Conservation (phyloP, 2,888 invertebrate species). For the Eristalis tenax region DNA sequence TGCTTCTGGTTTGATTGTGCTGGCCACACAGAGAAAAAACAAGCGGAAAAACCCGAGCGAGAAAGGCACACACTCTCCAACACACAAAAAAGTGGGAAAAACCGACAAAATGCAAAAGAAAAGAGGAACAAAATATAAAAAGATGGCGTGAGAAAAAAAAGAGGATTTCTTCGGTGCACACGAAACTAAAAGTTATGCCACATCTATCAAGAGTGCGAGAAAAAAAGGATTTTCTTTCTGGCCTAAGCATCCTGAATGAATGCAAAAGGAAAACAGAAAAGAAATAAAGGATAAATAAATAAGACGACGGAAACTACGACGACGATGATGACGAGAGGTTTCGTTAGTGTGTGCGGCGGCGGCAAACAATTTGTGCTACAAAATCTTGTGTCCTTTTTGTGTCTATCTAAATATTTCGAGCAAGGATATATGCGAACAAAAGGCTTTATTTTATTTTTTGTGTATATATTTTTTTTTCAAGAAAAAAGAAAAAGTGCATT, state of each 20-base stretch:
- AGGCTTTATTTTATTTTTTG: slow-evolving; percentile 38
- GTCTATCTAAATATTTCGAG: slow-evolving; percentile 64
- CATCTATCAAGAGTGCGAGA: slow-evolving; percentile 60
- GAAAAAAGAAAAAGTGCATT: slow-evolving; percentile 67
- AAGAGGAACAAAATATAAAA: slow-evolving; percentile 16
- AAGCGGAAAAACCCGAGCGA: background rate
- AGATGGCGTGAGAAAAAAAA: slow-evolving; percentile 36
- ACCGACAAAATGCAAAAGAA: slow-evolving; percentile 29
- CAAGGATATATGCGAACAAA: slow-evolving; percentile 66
- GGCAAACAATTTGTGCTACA: slow-evolving; percentile 68
- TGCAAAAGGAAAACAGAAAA: slow-evolving; percentile 12
- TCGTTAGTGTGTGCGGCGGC: slow-evolving; percentile 49
- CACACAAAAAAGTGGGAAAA: slow-evolving; percentile 3
- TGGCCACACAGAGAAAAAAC: slow-evolving; percentile 38
- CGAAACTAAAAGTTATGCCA: slow-evolving; percentile 62
- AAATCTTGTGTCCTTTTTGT: slow-evolving; percentile 64
- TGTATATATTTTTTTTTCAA: slow-evolving; percentile 11
- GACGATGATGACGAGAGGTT: background rate
- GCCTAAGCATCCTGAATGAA: slow-evolving; percentile 60
- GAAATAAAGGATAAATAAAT: slow-evolving; percentile 12
- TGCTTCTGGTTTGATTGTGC: slow-evolving; percentile 52
- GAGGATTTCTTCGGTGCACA: slow-evolving; percentile 50
- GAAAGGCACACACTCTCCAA: slow-evolving; percentile 22
- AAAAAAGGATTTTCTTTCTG: slow-evolving; percentile 33
- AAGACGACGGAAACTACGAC: slow-evolving; percentile 38